Evolutionary conservation across 2,888 invertebrate genomes (phyloP).

Genomic region (Lasioglossum morio): DNA sequence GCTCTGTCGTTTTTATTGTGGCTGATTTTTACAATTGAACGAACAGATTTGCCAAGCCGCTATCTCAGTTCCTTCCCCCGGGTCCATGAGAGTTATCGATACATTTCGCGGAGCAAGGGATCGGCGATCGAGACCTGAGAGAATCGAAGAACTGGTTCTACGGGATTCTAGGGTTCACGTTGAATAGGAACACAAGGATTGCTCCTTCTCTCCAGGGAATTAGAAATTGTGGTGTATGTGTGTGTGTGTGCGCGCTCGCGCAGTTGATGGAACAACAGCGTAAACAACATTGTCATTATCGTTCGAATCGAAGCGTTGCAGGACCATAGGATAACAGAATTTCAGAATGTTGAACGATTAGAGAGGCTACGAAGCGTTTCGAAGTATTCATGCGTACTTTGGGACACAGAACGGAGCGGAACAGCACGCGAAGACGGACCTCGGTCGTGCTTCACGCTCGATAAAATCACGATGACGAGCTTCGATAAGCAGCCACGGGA

Average conservation of each 20-base stretch:
- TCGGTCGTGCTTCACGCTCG: conserved; percentile 54
- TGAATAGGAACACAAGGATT: background rate
- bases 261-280: background rate
- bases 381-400: background rate
- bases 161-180: conserved; percentile 10
- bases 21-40: background rate
- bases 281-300: conserved; percentile 24
- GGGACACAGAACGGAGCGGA: background rate
- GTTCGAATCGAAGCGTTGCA: background rate
- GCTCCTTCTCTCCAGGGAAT: background rate
- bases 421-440: conserved; percentile 7
- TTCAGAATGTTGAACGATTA: background rate
- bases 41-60: background rate
- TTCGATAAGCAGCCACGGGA: conserved; percentile 56
- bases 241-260: background rate
- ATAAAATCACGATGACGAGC: conserved; percentile 64
- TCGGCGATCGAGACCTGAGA: background rate
- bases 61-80: background rate
- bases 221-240: background rate
- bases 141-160: conserved; percentile 47
- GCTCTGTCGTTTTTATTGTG: background rate
- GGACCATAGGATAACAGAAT: background rate
- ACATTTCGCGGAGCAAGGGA: background rate
- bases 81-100: conserved; percentile 21
- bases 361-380: background rate